Evolutionary conservation across 1,140 invertebrate genomes (phyloP).

Genomic region (Palaemon carinicauda): DNA sequence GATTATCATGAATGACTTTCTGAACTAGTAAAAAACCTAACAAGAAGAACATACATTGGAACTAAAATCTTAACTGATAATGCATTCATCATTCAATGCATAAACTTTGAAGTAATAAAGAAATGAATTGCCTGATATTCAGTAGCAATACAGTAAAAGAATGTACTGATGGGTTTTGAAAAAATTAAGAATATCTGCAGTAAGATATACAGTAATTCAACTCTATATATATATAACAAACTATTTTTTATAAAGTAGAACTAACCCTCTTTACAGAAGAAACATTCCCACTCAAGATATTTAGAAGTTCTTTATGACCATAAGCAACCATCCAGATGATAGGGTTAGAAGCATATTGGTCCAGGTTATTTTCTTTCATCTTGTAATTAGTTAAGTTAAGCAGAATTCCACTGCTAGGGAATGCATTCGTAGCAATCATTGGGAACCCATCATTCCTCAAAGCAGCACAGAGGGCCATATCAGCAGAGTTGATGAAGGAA

Average conservation of each 20-base stretch:
- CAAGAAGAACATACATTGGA: too few relatives aligned
- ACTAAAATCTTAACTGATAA: too few relatives aligned
- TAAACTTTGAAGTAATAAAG: too few relatives aligned
- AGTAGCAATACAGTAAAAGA: too few relatives aligned
- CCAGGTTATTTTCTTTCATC: neutral
- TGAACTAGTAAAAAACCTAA: too few relatives aligned
- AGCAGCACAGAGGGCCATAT: slow-evolving; percentile 22
- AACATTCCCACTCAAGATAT: neutral
- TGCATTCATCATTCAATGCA: too few relatives aligned
- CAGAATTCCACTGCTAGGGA: neutral
- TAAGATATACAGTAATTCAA: too few relatives aligned
- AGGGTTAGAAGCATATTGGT: neutral
- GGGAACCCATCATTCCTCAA: slow-evolving; percentile 25
- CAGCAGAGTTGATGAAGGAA: neutral
- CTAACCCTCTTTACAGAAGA: slow-evolving; percentile 15
- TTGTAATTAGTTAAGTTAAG: neutral
- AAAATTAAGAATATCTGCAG: too few relatives aligned
- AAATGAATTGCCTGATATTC: too few relatives aligned
- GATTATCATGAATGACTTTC: too few relatives aligned
- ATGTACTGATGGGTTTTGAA: too few relatives aligned
- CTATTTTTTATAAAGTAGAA: neutral
- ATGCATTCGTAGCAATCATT: slow-evolving; percentile 16
- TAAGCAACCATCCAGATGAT: neutral
- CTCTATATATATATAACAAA: too few relatives aligned
- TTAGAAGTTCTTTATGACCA: neutral